Evolutionary conservation across 64 coral and sea anemone species (phyloP), one percentile per base, ranked within the genome.

Genomic region (Astreopora myriophthalma): DNA sequence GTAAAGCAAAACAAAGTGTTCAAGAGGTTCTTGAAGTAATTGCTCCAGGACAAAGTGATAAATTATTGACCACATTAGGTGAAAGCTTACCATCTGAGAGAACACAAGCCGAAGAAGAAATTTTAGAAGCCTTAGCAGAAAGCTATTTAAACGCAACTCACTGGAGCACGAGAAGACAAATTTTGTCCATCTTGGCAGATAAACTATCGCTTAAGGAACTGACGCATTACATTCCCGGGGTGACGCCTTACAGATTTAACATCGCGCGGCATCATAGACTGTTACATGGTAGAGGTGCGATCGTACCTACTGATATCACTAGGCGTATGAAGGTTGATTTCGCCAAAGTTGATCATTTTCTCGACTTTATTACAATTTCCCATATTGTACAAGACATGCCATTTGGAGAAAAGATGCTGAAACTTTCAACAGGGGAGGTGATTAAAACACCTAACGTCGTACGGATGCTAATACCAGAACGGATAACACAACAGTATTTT

Each of bases 161-260:
- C 34, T 87, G 85, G 85, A 87, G 85, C 42, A 73, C 85, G 22
- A 73, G 67, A 73, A 87, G 85, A 34, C 66, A 87, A 87, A 73
- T 87, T 19, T 31, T 73, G 29, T 87, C 85, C 1, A 87, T 72
- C 33, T 33, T 87, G 19, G 85, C 85, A 31, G 85, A 73, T 24
- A 87, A 87, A 14, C 0, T 87, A 7, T 3, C 36, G 3, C 19
- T 88, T 2, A 75, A 73, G 27, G 46, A 74, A 61, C 52, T 88
- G 0, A 8, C 22, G 29, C 30, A 55, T 0, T 88, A 35, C 40
- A 88, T 88, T 36, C 83, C 63, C 29, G 83, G 71, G 0, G 40
- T 88, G 0, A 88, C 85, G 3, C 0, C 7, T 1, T 74, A 74
- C 39, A 71, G 85, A 16, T 88, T 88, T 23, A 88, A 88, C 48